Base-by-base conservation (phyloP, 2,888 invertebrate genomes). In the Zhuqinia jingwanae region DNA sequence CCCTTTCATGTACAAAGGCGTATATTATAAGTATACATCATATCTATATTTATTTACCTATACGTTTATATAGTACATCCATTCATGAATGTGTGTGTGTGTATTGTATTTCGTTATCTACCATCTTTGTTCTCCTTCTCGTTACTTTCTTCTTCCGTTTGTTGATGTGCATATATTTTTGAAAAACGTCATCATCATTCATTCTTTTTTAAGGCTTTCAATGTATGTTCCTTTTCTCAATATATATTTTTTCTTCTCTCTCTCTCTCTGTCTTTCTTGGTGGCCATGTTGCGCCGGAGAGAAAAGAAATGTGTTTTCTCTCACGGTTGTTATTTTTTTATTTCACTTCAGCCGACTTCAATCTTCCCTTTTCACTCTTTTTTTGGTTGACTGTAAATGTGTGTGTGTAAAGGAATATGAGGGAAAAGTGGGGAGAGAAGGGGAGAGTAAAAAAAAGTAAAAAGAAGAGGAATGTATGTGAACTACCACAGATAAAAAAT, bases 231-330 rank as follows among this genome's bases (percentile, higher is more conserved):
- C 60, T 13, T 17, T 8, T 60, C 20, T 63, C 27, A 8, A n/a
- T n/a, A n/a, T n/a, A n/a, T n/a, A n/a, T n/a, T 27, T 63, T 27
- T 6, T 11, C n/a, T n/a, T 65, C n/a, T 65, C 65, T 65, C n/a
- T 20, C 20, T 60, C 60, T 53, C 60, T 60, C 2, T n/a, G 2
- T 13, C 53, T 8, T 60, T 60, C 13, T 60, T 60, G 60, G 25
- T 22, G 60, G 60, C 17, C 68, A 42, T 68, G 68, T 68, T 27
- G 68, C 30, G 68, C 53, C 53, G n/a, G 53, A 53, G 53, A 53
- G 53, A 53, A 17, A 53, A 53, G 17, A 53, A 53, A 53, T n/a
- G 17, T 53, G 53, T 53, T 53, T 53, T 53, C 17, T 53, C 53
- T 53, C 53, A 53, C 53, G 53, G 53, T 53, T 53, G 53, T 53